phyloP scores from a whole-genome alignment of 1,140 invertebrate species.

The Euwallacea fornicatus region DNA sequence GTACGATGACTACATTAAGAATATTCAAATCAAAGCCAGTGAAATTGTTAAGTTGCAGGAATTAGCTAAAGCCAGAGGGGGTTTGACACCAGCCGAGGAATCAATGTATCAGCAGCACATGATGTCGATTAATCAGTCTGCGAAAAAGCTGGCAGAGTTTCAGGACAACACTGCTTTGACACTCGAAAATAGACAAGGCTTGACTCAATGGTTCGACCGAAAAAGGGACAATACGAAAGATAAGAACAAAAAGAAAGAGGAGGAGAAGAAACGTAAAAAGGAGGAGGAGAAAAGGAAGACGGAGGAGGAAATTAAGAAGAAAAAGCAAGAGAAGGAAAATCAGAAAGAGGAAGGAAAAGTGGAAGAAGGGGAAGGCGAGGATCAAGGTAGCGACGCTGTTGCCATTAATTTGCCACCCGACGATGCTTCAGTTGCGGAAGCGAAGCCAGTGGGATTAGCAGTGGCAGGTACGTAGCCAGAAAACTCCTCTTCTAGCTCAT shows the following conservation, averaged over 20 bases:
- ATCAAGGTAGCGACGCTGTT: constrained; percentile 55
- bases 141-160: constrained; percentile 54
- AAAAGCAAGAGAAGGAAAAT: constrained; percentile 52
- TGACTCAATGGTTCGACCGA: constrained; percentile 48
- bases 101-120: constrained; percentile 54
- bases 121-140: constrained; percentile 54
- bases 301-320: constrained; percentile 47
- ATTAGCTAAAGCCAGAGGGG: constrained; percentile 54
- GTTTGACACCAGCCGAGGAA: constrained; percentile 54
- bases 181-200: constrained; percentile 46
- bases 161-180: constrained; percentile 43
- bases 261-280: constrained; percentile 48
- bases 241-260: constrained; percentile 51
- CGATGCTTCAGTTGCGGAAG: constrained; percentile 67
- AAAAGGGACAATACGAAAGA: constrained; percentile 42
- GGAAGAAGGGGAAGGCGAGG: constrained; percentile 56
- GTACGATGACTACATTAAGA: constrained; percentile 46
- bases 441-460: constrained; percentile 66
- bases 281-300: constrained; percentile 52
- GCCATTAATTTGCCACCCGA: constrained; percentile 58
- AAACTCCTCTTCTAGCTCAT: neutral
- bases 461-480: constrained; percentile 51
- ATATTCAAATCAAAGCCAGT: constrained; percentile 56
- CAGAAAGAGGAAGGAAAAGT: constrained; percentile 46
- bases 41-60: constrained; percentile 58